These are phyloP conservation scores for Polymixis flavicincta DNA, from an alignment of 2,888 invertebrate genomes.

Conservation along the genomic window DNA sequence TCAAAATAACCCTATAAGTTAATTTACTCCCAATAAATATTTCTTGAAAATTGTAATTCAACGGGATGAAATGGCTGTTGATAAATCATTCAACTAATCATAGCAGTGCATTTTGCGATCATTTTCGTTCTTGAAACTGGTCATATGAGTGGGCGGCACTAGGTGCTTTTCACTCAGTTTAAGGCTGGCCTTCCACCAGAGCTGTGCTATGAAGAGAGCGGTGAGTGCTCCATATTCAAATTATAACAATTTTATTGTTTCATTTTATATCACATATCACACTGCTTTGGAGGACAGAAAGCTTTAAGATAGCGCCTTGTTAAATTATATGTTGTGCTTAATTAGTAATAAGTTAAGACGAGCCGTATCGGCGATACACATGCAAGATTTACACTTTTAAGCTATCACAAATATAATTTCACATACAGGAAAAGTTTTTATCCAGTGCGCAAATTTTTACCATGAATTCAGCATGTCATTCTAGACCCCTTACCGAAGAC, in stretches of 20 bases:
- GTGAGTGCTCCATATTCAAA: background rate
- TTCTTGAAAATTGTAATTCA: too few species aligned
- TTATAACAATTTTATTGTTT: constrained; percentile 8
- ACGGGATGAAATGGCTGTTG: too few species aligned
- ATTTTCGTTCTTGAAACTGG: background rate
- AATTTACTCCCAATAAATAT: too few species aligned
- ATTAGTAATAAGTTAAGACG: constrained; percentile 11
- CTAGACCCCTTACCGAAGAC: too few species aligned
- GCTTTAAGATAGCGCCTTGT: background rate
- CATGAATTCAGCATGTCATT: too few species aligned
- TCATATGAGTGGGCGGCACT: background rate
- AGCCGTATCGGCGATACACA: background rate
- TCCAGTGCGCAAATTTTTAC: too few species aligned
- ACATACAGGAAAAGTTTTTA: too few species aligned
- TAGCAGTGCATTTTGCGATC: background rate
- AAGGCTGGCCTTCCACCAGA: background rate
- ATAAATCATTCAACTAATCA: too few species aligned
- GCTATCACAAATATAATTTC: constrained; percentile 17
- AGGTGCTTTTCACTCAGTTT: constrained; percentile 1
- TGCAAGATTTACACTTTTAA: background rate
- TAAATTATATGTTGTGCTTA: constrained; percentile 13
- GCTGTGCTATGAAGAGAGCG: background rate
- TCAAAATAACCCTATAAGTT: too few species aligned
- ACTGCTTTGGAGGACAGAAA: background rate
- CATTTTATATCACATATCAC: background rate